Base-by-base conservation (phyloP, 1,140 invertebrate genomes). In the Ephestia elutella region DNA sequence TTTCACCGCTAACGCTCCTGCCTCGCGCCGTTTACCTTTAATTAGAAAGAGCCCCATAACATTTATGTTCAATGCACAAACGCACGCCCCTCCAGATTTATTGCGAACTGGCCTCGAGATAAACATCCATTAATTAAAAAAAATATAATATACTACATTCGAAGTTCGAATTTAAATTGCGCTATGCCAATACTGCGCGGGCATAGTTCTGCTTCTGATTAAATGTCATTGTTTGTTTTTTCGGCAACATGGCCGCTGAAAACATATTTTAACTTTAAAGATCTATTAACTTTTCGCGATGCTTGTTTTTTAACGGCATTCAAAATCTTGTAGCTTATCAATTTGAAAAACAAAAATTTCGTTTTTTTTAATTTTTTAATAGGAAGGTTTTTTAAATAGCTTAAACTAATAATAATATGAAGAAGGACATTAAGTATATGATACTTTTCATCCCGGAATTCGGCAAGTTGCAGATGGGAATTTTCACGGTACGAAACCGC, bases 71-170 rank as follows among this genome's bases (percentile, higher is more conserved):
- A 76, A 72, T 82, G 79, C 63, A 67, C 68, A 76, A 73, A 78
- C 73, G 70, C 71, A 80, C 82, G 81, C 85, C 81, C 81, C 73
- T 51, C 55, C 66, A 77, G 82, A 87, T 87, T 87, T 87, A 87
- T 85, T 68, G 67, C 75, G 58, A 64, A 70, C 69, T 77, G 68
- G 82, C 82, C 76, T 38, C 54, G 64, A 86, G 85, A 85, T 85
- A 86, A 83, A 80, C 70, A 78, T 79, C 72, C 83, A 86, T 85
- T 87, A 85, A 86, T 87, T 87, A 82, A 86, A 86, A n/a, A 86
- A 87, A 82, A 80, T 75, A 74, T 78, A 59, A 79, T 67, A 75
- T 77, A 79, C 74, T 75, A 67, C 66, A 65, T 70, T 65, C 68
- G 57, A 65, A 60, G 63, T 32, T 20, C 56, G 56, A 17, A 58